Evolutionary conservation across 1,140 invertebrate genomes (phyloP).

Genomic region (Brachionus rotundiformis): DNA sequence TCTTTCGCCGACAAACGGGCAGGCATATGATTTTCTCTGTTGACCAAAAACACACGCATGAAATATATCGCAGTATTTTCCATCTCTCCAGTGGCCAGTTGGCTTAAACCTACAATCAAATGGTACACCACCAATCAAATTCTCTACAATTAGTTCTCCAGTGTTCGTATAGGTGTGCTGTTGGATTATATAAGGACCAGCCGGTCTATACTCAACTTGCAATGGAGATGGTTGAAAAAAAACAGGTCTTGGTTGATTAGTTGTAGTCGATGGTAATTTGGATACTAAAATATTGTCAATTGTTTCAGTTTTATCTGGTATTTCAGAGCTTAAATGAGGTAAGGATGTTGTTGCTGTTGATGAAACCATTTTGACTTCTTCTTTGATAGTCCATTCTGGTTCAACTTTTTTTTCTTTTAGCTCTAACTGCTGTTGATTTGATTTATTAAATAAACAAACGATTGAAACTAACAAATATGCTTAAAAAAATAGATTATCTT

Average conservation of each 20-base stretch:
- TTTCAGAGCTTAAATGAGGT: background rate
- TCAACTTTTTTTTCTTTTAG: background rate
- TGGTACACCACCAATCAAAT: constrained; percentile 26
- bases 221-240: background rate
- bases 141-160: constrained; percentile 25
- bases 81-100: constrained; percentile 43
- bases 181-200: constrained; percentile 3
- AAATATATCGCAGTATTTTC: constrained; percentile 48
- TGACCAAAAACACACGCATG: constrained; percentile 47
- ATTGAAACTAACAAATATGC: background rate
- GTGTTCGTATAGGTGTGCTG: constrained; percentile 29
- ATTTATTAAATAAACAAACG: background rate
- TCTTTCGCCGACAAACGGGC: constrained; percentile 14
- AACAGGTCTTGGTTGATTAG: background rate
- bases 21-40: constrained; percentile 7
- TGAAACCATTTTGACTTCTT: background rate
- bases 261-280: background rate
- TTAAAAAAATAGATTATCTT: background rate
- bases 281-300: background rate
- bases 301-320: background rate
- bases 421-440: background rate
- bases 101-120: constrained; percentile 31
- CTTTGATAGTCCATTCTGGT: background rate
- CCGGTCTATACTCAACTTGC: background rate
- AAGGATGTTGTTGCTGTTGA: background rate